Evolutionary conservation across 2,888 invertebrate species (phyloP).

Genomic region (Patella caerulea): DNA sequence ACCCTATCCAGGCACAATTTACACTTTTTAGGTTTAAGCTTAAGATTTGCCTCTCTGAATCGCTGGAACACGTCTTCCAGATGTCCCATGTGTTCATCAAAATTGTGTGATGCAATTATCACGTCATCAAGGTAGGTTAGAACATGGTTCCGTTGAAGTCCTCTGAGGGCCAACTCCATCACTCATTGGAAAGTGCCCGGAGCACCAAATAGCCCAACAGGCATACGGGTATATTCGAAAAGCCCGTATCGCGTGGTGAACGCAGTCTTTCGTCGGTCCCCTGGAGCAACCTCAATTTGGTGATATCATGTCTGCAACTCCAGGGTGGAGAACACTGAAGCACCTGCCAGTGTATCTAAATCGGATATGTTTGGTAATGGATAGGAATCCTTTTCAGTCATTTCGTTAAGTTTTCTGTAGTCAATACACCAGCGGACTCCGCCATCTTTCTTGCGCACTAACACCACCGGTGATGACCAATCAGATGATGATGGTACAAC

Average conservation of each 20-base stretch:
- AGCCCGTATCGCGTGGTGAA: slow-evolving; percentile 45
- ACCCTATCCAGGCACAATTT: slow-evolving; percentile 31
- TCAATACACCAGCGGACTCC: slow-evolving; percentile 35
- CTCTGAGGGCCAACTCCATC: slow-evolving; percentile 36
- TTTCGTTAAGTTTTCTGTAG: slow-evolving; percentile 27
- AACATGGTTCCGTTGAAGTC: slow-evolving; percentile 30
- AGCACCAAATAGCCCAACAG: slow-evolving; percentile 43
- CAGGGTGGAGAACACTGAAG: slow-evolving; percentile 29
- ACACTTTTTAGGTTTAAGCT: slow-evolving; percentile 40
- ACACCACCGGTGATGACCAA: slow-evolving; percentile 36
- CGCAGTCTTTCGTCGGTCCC: slow-evolving; percentile 42
- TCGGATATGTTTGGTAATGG: slow-evolving; percentile 33
- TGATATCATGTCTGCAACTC: slow-evolving; percentile 27
- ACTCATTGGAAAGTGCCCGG: slow-evolving; percentile 42
- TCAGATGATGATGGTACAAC: slow-evolving; percentile 33
- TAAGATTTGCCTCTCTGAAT: slow-evolving; percentile 27
- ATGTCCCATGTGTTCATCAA: slow-evolving; percentile 32
- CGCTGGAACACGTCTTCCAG: slow-evolving; percentile 28
- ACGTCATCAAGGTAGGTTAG: slow-evolving; percentile 40
- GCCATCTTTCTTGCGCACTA: slow-evolving; percentile 28
- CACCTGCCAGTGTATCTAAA: slow-evolving; percentile 32
- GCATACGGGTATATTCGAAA: slow-evolving; percentile 41
- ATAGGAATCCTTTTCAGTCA: slow-evolving; percentile 34
- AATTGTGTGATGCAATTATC: slow-evolving; percentile 30
- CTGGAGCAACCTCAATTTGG: slow-evolving; percentile 23